A percentile compares a stretch with the other conserved stretches of the same genome.
These are phyloP conservation scores for Tineola bisselliella DNA, from an alignment of 2,888 invertebrate species.

Conservation along the genomic window DNA sequence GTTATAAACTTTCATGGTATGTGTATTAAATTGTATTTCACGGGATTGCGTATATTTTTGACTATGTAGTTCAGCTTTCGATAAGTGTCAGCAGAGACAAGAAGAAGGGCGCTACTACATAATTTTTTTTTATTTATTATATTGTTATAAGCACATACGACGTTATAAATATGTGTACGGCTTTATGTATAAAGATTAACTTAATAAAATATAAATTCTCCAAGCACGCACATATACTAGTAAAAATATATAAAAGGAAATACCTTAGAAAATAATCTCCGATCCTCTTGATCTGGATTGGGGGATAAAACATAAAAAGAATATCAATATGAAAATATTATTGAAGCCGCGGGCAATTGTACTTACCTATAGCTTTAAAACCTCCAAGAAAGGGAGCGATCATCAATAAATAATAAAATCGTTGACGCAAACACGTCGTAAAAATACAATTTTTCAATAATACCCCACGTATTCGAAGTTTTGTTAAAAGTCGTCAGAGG, in stretches of 20 bases:
- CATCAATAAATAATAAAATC: constrained; percentile 6
- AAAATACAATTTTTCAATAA: no score
- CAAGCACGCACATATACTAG: neutral
- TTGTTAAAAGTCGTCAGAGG: constrained; percentile 33
- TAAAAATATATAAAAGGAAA: neutral
- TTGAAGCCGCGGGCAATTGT: neutral
- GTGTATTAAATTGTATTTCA: no score
- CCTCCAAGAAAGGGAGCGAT: neutral
- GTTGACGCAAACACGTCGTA: neutral
- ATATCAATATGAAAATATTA: constrained; percentile 1
- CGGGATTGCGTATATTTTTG: no score
- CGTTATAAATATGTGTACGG: no score
- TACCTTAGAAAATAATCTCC: neutral
- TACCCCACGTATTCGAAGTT: constrained; percentile 14
- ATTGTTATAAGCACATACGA: no score
- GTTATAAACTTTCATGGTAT: no score
- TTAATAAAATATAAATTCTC: neutral
- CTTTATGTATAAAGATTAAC: no score
- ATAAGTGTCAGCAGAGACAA: no score
- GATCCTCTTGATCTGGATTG: neutral
- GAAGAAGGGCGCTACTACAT: no score
- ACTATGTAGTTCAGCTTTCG: no score
- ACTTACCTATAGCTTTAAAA: neutral
- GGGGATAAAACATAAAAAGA: neutral
- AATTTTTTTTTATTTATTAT: no score